Base-by-base conservation (phyloP, 2,113 vertebrate genomes). In the Trogon surrucura region DNA sequence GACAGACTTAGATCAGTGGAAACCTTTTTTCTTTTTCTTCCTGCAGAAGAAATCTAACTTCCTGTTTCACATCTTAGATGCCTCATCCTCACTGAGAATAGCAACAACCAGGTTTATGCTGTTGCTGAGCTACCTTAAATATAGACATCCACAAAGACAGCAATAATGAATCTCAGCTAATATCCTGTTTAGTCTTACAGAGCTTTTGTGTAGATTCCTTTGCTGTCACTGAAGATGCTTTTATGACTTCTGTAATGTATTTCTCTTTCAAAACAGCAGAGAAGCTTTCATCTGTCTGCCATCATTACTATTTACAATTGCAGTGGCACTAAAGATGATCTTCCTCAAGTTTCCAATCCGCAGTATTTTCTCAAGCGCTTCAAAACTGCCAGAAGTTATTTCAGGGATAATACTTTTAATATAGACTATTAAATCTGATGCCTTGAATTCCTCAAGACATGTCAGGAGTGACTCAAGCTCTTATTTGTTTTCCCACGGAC, bases 181-280 rank as follows among this genome's bases (percentile, higher is more conserved):
- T 96, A 95, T 88, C 85, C 85, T 92, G 83, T 96, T 96, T 94
- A 91, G 94, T 88, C 80, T 81, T 84, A 75, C 61, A 72, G 53
- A 81, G 77, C 65, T 94, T 94, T 94, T 92, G 80, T 93, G 65
- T 57, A 74, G 83, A 89, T 95, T 93, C 69, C 65, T 96, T 87
- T 93, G 80, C 85, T 96, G 88, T 96, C 73, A 91, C 80, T 88
- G 92, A 91, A 94, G 78, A 73, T 69, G 80, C 69, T 80, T 95
- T 95, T 95, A 85, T 96, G 94, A 97, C 97, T 97, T 97, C 95
- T 97, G 87, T 93, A 94, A 95, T 88, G 78, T 91, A 93, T 97
- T 97, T 96, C 96, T 96, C 93, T 95, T 95, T 92, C 85, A 73
- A 74, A 84, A 84, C 92, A 96, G 89, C 93, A 92, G 66, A 95